Conservation (phyloP, 2,797 vertebrate genomes). For the Tokudaia tokunoshimensis region DNA sequence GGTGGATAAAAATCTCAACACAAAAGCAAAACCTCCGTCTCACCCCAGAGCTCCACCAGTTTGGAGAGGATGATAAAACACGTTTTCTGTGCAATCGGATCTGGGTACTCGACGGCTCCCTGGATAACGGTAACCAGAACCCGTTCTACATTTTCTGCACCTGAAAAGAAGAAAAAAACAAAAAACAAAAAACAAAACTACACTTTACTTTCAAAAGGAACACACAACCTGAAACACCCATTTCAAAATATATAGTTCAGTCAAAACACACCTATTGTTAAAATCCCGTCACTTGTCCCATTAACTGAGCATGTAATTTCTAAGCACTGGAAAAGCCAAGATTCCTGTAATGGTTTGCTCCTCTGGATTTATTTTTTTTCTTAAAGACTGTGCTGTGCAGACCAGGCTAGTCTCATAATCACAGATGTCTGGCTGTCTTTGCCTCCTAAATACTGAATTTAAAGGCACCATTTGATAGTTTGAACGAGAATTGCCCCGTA, state of each 20-base stretch:
- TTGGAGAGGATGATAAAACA: constrained; percentile 98
- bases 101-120: constrained; percentile 97
- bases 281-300: neutral
- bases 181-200: no score
- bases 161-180: constrained; percentile 83
- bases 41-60: constrained; percentile 98
- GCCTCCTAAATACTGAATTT: neutral
- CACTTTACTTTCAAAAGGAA: constrained; percentile 21
- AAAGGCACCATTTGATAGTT: neutral
- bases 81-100: constrained; percentile 98
- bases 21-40: constrained; percentile 67
- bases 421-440: neutral
- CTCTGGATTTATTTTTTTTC: neutral
- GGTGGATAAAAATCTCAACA: neutral
- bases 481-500: neutral
- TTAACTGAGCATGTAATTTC: constrained; percentile 3
- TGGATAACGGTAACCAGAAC: constrained; percentile 98
- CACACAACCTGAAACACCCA: constrained; percentile 13
- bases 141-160: constrained; percentile 95
- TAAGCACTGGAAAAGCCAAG: neutral
- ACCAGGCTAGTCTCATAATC: neutral
- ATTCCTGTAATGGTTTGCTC: neutral
- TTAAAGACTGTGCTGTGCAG: neutral
- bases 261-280: constrained; percentile 26
- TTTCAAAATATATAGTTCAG: neutral